phyloP scores from a whole-genome alignment of 2,888 invertebrate species.

The Ischnus inquisitorius region DNA sequence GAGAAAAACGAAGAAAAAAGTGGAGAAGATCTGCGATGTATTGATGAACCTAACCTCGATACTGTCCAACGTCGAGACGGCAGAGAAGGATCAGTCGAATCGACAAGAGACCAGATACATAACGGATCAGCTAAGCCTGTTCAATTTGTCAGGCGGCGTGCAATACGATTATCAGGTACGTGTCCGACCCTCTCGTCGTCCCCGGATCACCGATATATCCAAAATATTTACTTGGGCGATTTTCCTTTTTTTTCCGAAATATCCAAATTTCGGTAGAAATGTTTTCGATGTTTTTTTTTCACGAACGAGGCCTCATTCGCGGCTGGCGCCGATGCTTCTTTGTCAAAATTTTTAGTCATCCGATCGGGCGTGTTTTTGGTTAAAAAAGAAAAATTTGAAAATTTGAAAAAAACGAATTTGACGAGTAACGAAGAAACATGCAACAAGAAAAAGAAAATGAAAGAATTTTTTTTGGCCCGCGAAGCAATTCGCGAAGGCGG shows the following conservation, averaged over 20 bases:
- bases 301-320: not conserved
- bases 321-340: not conserved
- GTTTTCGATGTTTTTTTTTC: not conserved
- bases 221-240: not conserved
- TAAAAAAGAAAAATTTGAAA: too few relatives aligned
- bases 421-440: conserved; percentile 6
- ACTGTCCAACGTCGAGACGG: conserved; percentile 73
- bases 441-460: conserved; percentile 6
- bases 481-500: not conserved
- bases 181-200: conserved; percentile 20
- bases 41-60: conserved; percentile 83
- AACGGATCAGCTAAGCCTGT: conserved; percentile 76
- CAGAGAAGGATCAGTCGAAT: conserved; percentile 79
- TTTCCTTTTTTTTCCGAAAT: not conserved
- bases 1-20: conserved; percentile 48
- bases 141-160: conserved; percentile 77
- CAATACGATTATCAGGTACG: conserved; percentile 73
- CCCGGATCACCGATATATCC: not conserved
- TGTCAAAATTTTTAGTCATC: not conserved
- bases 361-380: not conserved
- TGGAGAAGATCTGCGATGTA: conserved; percentile 75
- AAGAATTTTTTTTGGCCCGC: not conserved
- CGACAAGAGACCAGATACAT: conserved; percentile 77
- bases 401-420: too few relatives aligned
- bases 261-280: too few relatives aligned